phyloP scores from a whole-genome alignment of 2,888 invertebrate genomes.

The Geophilus truncorum region DNA sequence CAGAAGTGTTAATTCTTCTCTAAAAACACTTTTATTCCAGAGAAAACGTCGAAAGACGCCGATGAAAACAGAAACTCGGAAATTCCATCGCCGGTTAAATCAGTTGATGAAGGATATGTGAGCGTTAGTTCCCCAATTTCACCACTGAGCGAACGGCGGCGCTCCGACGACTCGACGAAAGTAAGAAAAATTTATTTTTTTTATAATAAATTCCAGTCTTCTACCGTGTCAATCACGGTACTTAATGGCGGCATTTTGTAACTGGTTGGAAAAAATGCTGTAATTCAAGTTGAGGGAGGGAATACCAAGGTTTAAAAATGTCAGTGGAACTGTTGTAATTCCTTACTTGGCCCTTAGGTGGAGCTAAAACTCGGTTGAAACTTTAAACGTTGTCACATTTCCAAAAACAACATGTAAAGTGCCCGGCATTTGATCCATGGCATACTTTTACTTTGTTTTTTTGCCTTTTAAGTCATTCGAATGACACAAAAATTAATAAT shows the following conservation, averaged over 20 bases:
- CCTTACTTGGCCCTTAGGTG: neutral
- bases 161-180: neutral
- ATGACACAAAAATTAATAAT: neutral
- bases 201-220: neutral
- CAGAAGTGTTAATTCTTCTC: too few species aligned
- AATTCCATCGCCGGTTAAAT: neutral
- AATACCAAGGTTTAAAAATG: neutral
- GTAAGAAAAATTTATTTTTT: neutral
- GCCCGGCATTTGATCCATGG: neutral
- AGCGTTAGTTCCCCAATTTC: neutral
- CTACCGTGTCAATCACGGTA: too few species aligned
- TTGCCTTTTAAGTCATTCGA: neutral
- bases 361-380: neutral
- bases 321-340: neutral
- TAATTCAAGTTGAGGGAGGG: neutral
- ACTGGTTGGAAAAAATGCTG: neutral
- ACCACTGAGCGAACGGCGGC: neutral
- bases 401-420: neutral
- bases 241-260: neutral
- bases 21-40: neutral
- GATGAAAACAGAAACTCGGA: neutral
- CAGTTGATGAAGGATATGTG: neutral
- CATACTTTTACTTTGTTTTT: neutral
- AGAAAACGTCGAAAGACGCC: neutral
- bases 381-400: neutral